phyloP scores from a whole-genome alignment of 2,113 vertebrate species.

The Channa argus region DNA sequence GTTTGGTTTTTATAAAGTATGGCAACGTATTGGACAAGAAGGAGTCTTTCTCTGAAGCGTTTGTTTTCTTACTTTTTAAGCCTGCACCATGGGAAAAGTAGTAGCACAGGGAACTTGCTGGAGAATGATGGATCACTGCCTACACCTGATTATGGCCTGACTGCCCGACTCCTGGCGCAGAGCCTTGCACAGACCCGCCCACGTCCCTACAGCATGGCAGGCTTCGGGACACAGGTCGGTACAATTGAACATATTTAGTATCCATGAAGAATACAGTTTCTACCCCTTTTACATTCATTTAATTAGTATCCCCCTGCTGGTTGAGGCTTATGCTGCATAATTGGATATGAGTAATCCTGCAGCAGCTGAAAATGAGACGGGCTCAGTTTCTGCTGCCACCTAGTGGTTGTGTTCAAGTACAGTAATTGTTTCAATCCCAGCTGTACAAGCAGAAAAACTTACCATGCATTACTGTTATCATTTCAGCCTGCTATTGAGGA shows the following conservation, averaged over 20 bases:
- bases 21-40: conserved; percentile 1
- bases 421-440: not conserved
- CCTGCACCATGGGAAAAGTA: conserved; percentile 96
- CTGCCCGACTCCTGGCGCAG: conserved; percentile 90
- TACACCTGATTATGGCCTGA: conserved; percentile 92
- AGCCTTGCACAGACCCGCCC: conserved; percentile 90
- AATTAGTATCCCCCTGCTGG: conserved; percentile 38
- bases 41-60: conserved; percentile 27
- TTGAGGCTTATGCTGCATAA: conserved; percentile 52
- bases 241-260: conserved; percentile 9
- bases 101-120: conserved; percentile 97
- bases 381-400: conserved; percentile 62
- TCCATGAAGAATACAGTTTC: not conserved
- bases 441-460: not conserved
- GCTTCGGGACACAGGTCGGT: conserved; percentile 93
- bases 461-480: conserved; percentile 28
- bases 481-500: conserved; percentile 90
- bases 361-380: conserved; percentile 4
- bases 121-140: conserved; percentile 93
- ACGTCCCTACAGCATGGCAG: conserved; percentile 96
- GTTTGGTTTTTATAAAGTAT: not conserved
- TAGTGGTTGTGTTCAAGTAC: conserved; percentile 54
- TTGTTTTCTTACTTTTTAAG: conserved; percentile 72
- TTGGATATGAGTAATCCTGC: conserved; percentile 61
- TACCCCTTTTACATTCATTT: conserved; percentile 33